phyloP scores from a whole-genome alignment of 2,113 vertebrate genomes.

The Tonatia bakeri region DNA sequence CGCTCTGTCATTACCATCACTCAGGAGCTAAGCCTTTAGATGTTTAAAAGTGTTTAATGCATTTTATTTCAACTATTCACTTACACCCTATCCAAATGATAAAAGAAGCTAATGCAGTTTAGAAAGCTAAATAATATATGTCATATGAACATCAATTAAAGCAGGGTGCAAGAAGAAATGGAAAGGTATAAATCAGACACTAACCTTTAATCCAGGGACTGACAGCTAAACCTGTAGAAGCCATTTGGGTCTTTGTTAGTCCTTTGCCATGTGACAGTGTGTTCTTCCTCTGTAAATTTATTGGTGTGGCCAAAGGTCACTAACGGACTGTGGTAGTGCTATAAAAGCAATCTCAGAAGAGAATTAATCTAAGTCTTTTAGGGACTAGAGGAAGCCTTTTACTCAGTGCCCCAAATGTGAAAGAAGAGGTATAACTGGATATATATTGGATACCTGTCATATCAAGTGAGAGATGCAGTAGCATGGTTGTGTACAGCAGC shows the following conservation, averaged over 20 bases:
- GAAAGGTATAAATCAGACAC: not conserved
- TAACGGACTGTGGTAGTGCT: constrained; percentile 3
- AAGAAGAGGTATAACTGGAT: not conserved
- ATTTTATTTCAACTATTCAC: constrained; percentile 13
- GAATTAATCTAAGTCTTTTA: not conserved
- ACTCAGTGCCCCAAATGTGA: not conserved
- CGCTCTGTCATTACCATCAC: not conserved
- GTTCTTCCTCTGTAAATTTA: constrained; percentile 27
- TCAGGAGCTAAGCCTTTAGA: constrained; percentile 11
- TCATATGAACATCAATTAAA: constrained; percentile 18
- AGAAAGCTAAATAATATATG: not conserved
- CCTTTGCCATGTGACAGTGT: not conserved
- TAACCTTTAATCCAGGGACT: not conserved
- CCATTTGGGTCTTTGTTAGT: not conserved
- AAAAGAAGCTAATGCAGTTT: constrained; percentile 1
- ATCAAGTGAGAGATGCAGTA: not conserved
- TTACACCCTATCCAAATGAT: not conserved
- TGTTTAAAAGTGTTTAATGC: not conserved
- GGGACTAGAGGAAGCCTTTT: constrained; percentile 1
- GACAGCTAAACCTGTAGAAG: not conserved
- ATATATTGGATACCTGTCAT: not conserved
- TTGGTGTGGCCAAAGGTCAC: not conserved
- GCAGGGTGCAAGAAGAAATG: constrained; percentile 13
- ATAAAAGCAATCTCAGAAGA: constrained; percentile 4
- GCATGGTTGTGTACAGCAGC: not conserved